Evolutionary conservation across 2,797 vertebrate genomes (phyloP).

Genomic region (Melanotaenia maccullochi): DNA sequence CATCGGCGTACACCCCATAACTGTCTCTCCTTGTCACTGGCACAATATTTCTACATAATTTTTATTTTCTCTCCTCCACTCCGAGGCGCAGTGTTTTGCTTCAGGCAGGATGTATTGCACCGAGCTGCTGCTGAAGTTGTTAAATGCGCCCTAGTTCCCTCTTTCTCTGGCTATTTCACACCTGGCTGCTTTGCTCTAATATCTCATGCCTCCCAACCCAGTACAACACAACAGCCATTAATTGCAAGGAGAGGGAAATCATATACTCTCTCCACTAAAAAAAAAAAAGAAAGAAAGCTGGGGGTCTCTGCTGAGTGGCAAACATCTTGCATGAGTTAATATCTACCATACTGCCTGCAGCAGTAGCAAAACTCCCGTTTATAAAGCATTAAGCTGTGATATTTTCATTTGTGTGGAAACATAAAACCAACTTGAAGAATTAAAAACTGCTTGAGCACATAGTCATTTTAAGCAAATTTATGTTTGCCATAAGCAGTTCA

Average conservation of each 20-base stretch:
- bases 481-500: conserved; percentile 22
- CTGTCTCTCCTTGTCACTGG: conserved; percentile 35
- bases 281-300: not conserved
- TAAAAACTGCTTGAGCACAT: conserved; percentile 10
- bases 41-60: conserved; percentile 52
- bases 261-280: conserved; percentile 51
- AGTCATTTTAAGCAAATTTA: conserved; percentile 34
- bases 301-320: conserved; percentile 23
- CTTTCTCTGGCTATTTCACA: conserved; percentile 75
- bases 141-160: conserved; percentile 43
- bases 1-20: conserved; percentile 28
- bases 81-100: conserved; percentile 53
- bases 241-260: conserved; percentile 70
- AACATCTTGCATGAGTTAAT: conserved; percentile 41
- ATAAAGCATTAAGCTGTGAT: conserved; percentile 49
- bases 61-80: conserved; percentile 47
- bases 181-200: conserved; percentile 68
- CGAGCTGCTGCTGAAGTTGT: conserved; percentile 54
- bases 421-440: conserved; percentile 31
- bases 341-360: conserved; percentile 43
- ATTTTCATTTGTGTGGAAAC: conserved; percentile 51
- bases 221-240: conserved; percentile 66
- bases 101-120: conserved; percentile 44
- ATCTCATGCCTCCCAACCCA: conserved; percentile 58
- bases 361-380: conserved; percentile 31